Percentiles rank a stretch among this genome's conserved stretches.
Evolutionary conservation across 2,113 vertebrate genomes (phyloP).

Genomic region (Ancistrus triradiatus): DNA sequence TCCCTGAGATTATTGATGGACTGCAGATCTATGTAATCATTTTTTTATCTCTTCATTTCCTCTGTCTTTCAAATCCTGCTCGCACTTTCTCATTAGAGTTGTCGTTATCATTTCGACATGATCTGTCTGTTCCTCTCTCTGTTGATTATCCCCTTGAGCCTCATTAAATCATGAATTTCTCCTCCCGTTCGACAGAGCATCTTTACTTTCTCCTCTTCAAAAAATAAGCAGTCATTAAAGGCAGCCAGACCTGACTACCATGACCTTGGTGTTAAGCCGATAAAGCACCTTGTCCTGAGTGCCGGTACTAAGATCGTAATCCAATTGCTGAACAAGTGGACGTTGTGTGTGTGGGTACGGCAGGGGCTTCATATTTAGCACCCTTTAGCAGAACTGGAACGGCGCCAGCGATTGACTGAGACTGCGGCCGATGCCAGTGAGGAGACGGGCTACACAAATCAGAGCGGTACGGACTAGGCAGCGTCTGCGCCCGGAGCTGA

Average conservation of each 20-base stretch:
- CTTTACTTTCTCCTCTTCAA: constrained; percentile 1
- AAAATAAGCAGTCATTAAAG: constrained; percentile 6
- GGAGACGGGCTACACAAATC: constrained; percentile 38
- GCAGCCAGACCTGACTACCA: constrained; percentile 24
- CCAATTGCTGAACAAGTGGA: constrained; percentile 34
- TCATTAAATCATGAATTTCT: constrained; percentile 22
- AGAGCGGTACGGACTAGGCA: constrained; percentile 20
- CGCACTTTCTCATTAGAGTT: neutral
- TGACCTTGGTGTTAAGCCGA: constrained; percentile 21
- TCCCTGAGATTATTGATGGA: too few relatives aligned
- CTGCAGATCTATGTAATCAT: too few relatives aligned
- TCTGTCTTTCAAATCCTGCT: neutral
- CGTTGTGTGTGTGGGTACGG: neutral
- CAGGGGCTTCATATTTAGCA: constrained; percentile 6
- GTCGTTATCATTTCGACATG: too few relatives aligned
- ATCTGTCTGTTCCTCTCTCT: neutral
- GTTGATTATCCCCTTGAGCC: constrained; percentile 7
- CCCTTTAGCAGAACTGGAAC: constrained; percentile 26
- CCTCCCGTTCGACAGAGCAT: neutral
- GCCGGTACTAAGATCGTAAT: constrained; percentile 28
- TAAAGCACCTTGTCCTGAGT: constrained; percentile 12
- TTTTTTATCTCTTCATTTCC: too few relatives aligned
- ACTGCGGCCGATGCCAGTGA: constrained; percentile 11
- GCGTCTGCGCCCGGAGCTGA: constrained; percentile 29
- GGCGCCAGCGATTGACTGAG: constrained; percentile 18